Conservation (phyloP, 2,888 invertebrate species). For the Rhogogaster chlorosoma region DNA sequence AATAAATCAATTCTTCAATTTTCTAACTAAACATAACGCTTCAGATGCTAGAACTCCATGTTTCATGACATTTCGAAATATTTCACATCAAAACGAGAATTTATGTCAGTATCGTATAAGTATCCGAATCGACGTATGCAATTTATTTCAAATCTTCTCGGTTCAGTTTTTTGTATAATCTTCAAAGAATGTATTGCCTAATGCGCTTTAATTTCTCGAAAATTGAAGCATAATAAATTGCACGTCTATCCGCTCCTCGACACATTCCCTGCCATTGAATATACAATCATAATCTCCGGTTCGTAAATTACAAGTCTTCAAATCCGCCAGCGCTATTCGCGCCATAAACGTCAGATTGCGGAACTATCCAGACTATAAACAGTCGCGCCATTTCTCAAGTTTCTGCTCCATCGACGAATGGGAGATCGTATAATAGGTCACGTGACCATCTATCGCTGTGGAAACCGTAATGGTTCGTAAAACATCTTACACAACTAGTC, state of each 20-base stretch:
- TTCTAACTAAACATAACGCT: too few species aligned
- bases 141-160: not conserved
- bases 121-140: not conserved
- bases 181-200: not conserved
- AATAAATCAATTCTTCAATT: too few species aligned
- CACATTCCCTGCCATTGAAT: not conserved
- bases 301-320: not conserved
- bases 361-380: not conserved
- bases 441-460: conserved; percentile 9
- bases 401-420: not conserved
- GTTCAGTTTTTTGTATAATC: not conserved
- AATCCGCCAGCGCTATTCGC: not conserved
- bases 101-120: too few species aligned
- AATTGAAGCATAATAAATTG: not conserved
- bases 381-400: conserved; percentile 8
- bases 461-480: conserved; percentile 8
- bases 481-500: not conserved
- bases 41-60: too few species aligned
- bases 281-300: not conserved
- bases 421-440: not conserved
- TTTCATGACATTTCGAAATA: too few species aligned
- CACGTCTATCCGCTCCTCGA: not conserved
- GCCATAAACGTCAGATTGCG: not conserved
- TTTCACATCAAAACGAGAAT: too few species aligned
- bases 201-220: not conserved